Conservation (phyloP, 1,140 invertebrate genomes). For the Neomicropteryx cornuta region DNA sequence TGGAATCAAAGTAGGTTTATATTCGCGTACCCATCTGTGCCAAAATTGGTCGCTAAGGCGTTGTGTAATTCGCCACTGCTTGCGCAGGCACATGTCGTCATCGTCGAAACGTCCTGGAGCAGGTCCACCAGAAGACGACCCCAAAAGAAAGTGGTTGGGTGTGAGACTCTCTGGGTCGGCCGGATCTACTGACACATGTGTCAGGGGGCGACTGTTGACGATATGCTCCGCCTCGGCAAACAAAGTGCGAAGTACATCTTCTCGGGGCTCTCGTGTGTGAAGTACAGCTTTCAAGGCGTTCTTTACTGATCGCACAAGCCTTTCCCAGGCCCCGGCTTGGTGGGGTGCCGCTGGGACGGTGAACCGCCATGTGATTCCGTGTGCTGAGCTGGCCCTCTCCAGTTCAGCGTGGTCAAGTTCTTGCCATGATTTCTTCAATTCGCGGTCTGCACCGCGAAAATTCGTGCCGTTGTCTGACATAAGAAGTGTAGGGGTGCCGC, state of each 20-base stretch:
- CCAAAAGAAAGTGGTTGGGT: slow-evolving; percentile 17
- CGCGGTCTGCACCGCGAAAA: slow-evolving; percentile 19
- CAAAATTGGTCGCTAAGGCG: slow-evolving; percentile 9
- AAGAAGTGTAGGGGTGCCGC: slow-evolving; percentile 8
- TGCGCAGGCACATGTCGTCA: slow-evolving; percentile 1
- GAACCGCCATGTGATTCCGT: slow-evolving; percentile 16
- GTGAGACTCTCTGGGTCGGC: slow-evolving; percentile 16
- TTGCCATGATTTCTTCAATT: slow-evolving; percentile 10
- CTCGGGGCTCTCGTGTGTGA: slow-evolving; percentile 8
- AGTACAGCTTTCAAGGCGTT: slow-evolving; percentile 6
- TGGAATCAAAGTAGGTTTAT: slow-evolving; percentile 6
- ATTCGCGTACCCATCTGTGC: slow-evolving; percentile 10
- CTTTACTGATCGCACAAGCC: slow-evolving; percentile 14
- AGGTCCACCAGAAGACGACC: slow-evolving; percentile 2
- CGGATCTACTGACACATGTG: slow-evolving; percentile 12
- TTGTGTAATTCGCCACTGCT: slow-evolving; percentile 9
- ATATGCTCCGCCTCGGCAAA: slow-evolving; percentile 14
- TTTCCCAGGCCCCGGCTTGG: slow-evolving; percentile 19
- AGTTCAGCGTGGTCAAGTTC: slow-evolving; percentile 5
- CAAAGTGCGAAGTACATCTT: slow-evolving; percentile 11
- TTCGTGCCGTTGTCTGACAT: slow-evolving; percentile 20
- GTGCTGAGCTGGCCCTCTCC: slow-evolving; percentile 1
- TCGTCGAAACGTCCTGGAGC: not conserved
- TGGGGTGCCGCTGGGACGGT: slow-evolving; percentile 17
- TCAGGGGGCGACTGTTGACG: slow-evolving; percentile 13